A percentile compares a stretch with the other conserved stretches of the same genome.
These are phyloP conservation scores for Ashinkailepas kermadecensis DNA, from an alignment of 2,888 invertebrate genomes.

Conservation along the genomic window DNA sequence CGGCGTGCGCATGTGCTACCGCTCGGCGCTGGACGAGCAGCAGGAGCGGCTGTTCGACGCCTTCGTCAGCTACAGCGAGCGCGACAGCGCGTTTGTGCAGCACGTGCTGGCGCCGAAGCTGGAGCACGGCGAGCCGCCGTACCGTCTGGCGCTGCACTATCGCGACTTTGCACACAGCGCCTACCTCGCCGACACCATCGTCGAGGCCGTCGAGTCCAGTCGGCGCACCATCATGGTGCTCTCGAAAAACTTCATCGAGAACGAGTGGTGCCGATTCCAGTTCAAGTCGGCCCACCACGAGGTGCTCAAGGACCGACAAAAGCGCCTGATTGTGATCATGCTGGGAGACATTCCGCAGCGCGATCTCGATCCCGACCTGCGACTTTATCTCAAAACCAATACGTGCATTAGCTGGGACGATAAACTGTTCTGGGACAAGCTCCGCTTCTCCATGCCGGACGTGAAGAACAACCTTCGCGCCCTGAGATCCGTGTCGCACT, in stretches of 20 bases:
- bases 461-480: conserved; percentile 43
- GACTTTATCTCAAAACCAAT: conserved; percentile 76
- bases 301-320: conserved; percentile 62
- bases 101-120: conserved; percentile 72
- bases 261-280: conserved; percentile 84
- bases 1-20: conserved; percentile 70
- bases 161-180: conserved; percentile 62
- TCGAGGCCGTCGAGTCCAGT: conserved; percentile 76
- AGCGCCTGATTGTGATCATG: conserved; percentile 71
- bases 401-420: conserved; percentile 72
- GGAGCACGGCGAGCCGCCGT: conserved; percentile 68
- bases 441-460: conserved; percentile 77
- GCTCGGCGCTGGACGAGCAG: conserved; percentile 57
- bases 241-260: conserved; percentile 76
- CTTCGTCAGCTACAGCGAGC: conserved; percentile 81
- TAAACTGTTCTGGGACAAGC: conserved; percentile 86
- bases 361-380: conserved; percentile 75
- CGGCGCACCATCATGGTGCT: conserved; percentile 78
- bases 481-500: conserved; percentile 4
- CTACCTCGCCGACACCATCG: conserved; percentile 77
- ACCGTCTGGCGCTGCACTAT: conserved; percentile 76
- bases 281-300: conserved; percentile 82
- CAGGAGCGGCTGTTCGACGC: conserved; percentile 79
- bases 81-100: conserved; percentile 78
- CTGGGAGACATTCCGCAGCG: conserved; percentile 68